phyloP scores from a whole-genome alignment of 2,797 vertebrate species.

The Arnoldichthys spilopterus region DNA sequence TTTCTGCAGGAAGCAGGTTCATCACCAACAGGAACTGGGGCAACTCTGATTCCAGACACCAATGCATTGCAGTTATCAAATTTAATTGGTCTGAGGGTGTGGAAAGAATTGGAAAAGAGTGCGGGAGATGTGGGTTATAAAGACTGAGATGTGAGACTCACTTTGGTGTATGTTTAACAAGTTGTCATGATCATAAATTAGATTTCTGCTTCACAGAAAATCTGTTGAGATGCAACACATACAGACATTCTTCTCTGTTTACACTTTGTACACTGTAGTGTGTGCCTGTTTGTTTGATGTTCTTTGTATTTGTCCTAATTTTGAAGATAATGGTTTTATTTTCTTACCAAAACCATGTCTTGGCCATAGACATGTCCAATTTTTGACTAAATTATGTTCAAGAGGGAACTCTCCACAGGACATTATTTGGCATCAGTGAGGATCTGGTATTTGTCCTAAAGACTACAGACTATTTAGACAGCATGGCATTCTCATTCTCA shows the following conservation, averaged over 20 bases:
- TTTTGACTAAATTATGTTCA: not conserved
- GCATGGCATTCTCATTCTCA: not conserved
- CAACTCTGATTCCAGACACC: constrained; percentile 19
- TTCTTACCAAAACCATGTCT: not conserved
- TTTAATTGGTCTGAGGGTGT: not conserved
- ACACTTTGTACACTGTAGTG: not conserved
- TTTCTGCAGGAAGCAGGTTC: constrained; percentile 18
- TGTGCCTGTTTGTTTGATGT: not conserved
- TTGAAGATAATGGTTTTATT: not conserved
- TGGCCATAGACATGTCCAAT: not conserved
- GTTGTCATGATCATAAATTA: not conserved
- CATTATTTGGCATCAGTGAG: not conserved
- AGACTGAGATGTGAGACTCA: not conserved
- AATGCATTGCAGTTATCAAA: not conserved
- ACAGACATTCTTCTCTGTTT: not conserved
- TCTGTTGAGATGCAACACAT: not conserved
- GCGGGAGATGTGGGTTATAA: constrained; percentile 4
- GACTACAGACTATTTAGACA: not conserved
- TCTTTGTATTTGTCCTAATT: not conserved
- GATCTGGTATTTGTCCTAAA: not conserved
- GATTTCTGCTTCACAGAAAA: not conserved
- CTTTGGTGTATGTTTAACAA: too few species aligned
- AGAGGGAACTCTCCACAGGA: not conserved
- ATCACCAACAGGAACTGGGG: constrained; percentile 8
- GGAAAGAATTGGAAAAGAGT: not conserved